Evolutionary conservation across 1,140 invertebrate genomes (phyloP).

Genomic region (Plutomurus gul): DNA sequence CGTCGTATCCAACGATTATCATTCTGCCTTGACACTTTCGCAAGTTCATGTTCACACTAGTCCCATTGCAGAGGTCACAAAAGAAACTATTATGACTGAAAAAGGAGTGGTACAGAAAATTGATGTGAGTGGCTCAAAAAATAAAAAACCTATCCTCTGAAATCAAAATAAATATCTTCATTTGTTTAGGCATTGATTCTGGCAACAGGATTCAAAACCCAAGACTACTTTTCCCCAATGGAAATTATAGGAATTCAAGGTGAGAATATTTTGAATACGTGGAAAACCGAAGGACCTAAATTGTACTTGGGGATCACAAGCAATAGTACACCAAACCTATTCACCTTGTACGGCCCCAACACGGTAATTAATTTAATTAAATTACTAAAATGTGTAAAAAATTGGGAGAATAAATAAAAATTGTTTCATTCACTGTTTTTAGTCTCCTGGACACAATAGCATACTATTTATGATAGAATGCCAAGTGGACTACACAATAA

Average conservation of each 20-base stretch:
- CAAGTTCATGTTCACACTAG: slow-evolving; percentile 32
- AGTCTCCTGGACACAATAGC: slow-evolving; percentile 38
- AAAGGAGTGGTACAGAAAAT: slow-evolving; percentile 25
- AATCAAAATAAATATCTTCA: neutral
- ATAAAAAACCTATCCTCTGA: too few relatives aligned
- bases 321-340: neutral
- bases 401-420: too few relatives aligned
- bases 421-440: neutral
- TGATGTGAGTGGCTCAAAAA: slow-evolving; percentile 9
- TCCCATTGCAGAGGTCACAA: slow-evolving; percentile 31
- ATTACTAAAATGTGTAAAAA: too few relatives aligned
- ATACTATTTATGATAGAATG: slow-evolving; percentile 48
- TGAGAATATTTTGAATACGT: neutral
- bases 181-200: slow-evolving; percentile 40
- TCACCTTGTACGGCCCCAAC: neutral
- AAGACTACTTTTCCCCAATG: slow-evolving; percentile 43
- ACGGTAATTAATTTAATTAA: neutral
- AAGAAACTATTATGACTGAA: slow-evolving; percentile 26
- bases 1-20: slow-evolving; percentile 32
- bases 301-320: slow-evolving; percentile 17
- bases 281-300: neutral
- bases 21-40: slow-evolving; percentile 2
- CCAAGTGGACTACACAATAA: slow-evolving; percentile 38
- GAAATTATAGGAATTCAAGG: slow-evolving; percentile 14
- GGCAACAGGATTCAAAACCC: slow-evolving; percentile 41